Base-by-base conservation (phyloP, 92 coral and sea anemone genomes). In the Paramuricea clavata region DNA sequence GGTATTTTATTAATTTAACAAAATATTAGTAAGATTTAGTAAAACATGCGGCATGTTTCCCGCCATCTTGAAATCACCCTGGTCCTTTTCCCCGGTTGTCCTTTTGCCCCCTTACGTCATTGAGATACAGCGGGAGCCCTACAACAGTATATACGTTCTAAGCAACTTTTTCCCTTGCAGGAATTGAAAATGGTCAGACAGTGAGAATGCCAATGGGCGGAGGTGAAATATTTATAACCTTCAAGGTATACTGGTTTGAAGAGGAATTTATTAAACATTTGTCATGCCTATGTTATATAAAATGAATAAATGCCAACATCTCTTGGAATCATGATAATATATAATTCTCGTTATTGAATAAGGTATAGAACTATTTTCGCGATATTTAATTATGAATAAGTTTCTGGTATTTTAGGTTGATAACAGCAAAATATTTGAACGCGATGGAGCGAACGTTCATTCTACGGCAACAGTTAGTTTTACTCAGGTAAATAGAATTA, bases 161-260 rank as follows among this genome's bases (percentile, higher is more conserved):
- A 15, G 52, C 17, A 15, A 47, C 17, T 47, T 54, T 19, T 19
- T 19, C 5, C 11, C 19, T 54, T 54, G 62, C 19, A 96, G 99
- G 99, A 49, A 94, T 96, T 80, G 99, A 96, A 39, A 91, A 96
- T 91, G 98, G 97, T 5, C 99, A 96, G 70, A 96, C 98, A 11
- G 94, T 96, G 19, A 88, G 98, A 65, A 90, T 96, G 73, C 99
- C 99, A 7, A 82, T 94, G 59, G 90, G 89, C 16, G 85, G 92
- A 67, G 95, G 99, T 75, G 99, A 95, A 86, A 86, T 95, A 13
- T 95, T 89, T 91, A 91, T 95, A 27, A 92, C 98, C 67, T 94
- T 95, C 72, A 94, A 90, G 95, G 98, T 95, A 78, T 52, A 17
- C 25, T 17, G 23, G 26, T 54, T 54, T 54, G 1, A 19, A 17